A percentile compares a stretch with the other conserved stretches of the same genome.
These are phyloP conservation scores for Netelia virgata DNA, from an alignment of 2,888 invertebrate genomes.

Conservation along the genomic window DNA sequence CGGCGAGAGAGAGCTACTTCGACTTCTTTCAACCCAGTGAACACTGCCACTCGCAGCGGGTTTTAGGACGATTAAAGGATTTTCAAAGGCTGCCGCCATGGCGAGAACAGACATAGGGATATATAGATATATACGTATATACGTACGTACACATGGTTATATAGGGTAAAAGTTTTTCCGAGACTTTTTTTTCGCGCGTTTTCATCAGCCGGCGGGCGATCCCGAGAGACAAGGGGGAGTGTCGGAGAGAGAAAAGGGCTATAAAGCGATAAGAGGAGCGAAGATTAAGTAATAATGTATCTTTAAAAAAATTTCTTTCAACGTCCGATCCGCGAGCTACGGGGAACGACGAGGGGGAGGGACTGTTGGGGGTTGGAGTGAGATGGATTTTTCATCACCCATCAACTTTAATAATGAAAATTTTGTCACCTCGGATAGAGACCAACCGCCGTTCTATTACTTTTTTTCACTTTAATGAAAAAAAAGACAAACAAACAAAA, in stretches of 20 bases:
- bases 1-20: slow-evolving; percentile 60
- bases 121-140: slow-evolving; percentile 32
- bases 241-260: slow-evolving; percentile 21
- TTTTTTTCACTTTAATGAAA: background rate
- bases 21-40: slow-evolving; percentile 66
- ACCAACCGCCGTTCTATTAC: background rate
- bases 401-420: slow-evolving; percentile 2
- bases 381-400: background rate
- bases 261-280: slow-evolving; percentile 48
- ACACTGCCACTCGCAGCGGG: slow-evolving; percentile 67
- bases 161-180: slow-evolving; percentile 46
- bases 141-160: slow-evolving; percentile 12
- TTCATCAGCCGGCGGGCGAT: slow-evolving; percentile 31
- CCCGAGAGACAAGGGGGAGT: slow-evolving; percentile 42
- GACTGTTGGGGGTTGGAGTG: background rate
- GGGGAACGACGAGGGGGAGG: background rate
- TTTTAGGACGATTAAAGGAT: slow-evolving; percentile 71
- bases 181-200: slow-evolving; percentile 58
- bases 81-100: slow-evolving; percentile 64
- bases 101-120: slow-evolving; percentile 27
- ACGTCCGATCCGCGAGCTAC: background rate
- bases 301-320: slow-evolving; percentile 26
- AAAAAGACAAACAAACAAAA: too few relatives aligned
- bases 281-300: slow-evolving; percentile 56
- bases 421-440: background rate